Evolutionary conservation across 2,113 vertebrate species (phyloP).

Genomic region (Semnornis frantzii): DNA sequence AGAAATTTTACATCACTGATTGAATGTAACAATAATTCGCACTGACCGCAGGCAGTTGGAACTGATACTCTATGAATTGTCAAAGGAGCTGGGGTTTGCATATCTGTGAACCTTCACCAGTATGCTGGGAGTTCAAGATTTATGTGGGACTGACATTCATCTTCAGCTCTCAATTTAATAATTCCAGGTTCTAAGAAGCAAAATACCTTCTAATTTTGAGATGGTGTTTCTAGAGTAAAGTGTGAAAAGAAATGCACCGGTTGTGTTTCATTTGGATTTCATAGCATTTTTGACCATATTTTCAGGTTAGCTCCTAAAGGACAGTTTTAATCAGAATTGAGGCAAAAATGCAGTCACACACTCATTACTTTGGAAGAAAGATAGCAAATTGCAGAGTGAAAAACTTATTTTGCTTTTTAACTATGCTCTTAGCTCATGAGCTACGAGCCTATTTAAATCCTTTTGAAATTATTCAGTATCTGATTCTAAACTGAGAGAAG

Average conservation of each 20-base stretch:
- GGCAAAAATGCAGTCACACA: background rate
- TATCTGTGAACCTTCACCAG: background rate
- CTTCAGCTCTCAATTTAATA: background rate
- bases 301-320: background rate
- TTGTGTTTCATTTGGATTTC: background rate
- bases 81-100: background rate
- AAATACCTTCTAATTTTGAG: background rate
- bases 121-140: background rate
- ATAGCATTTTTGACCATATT: background rate
- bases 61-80: background rate
- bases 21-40: background rate
- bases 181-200: background rate
- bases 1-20: rapidly evolving
- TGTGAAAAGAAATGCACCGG: background rate
- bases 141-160: background rate
- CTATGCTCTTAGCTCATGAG: background rate
- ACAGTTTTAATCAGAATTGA: background rate
- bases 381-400: background rate
- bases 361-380: background rate
- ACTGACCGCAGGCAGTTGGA: background rate
- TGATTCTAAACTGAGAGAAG: background rate
- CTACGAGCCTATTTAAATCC: background rate
- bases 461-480: background rate
- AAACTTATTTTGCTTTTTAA: background rate
- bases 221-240: background rate